Base-by-base conservation (phyloP, 2,797 vertebrate species). In the Rhinogobio ventralis region DNA sequence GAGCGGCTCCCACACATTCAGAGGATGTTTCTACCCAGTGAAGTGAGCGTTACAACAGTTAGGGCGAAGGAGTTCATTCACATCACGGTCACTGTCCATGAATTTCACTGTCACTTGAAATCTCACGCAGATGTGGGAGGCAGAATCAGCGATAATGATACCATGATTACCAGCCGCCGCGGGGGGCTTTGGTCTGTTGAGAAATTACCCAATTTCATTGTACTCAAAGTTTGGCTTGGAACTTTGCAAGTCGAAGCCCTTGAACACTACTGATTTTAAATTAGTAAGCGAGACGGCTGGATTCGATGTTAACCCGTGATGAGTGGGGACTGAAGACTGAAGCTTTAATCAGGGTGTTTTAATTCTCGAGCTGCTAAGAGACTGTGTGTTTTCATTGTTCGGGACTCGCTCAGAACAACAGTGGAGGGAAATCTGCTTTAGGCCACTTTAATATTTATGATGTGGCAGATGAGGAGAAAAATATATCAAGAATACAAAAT, bases 171-270 rank as follows among this genome's bases (percentile, higher is more conserved):
- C n/a, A 82, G 69, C 10, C 36, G 36, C 73, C 62, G 9, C 45
- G 0, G 62, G 82, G 53, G 62, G 73, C 23, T 55, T 42, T 13
- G 62, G 60, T 76, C 82, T 68, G 73, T 68, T 55, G 62, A 83
- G 82, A 83, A 83, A 83, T 83, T 77, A 83, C 49, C 45, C 60
- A 51, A 53, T 83, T 74, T 83, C 46, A 53, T 76, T 68, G 17
- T 42, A 7, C 62, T 83, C 36, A n/a, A 76, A 76, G 82, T 77
- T 83, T 68, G 46, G 20, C 64, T 80, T 68, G 73, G 49, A 77
- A 77, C 62, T 45, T 55, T 42, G 49, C 64, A 83, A 83, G 64
- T 83, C 62, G 7, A 46, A 74, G 33, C 42, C 23, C 14, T 64
- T 20, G 20, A 82, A 55, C 10, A 0, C 11, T 25, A 76, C 55